Conservation (phyloP, 1,140 invertebrate species). For the Trichogramma pretiosum region DNA sequence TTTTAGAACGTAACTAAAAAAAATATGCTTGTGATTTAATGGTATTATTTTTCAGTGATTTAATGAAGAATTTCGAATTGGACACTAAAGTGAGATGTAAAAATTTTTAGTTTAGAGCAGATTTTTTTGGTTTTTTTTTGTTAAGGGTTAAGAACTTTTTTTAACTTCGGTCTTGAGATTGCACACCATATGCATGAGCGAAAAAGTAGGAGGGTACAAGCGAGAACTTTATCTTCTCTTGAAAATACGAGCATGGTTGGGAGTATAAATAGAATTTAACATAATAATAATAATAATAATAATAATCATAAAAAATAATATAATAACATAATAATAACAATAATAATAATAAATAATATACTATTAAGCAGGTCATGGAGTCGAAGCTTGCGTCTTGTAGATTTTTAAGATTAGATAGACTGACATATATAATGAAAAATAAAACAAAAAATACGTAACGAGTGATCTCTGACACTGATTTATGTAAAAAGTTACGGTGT, state of each 20-base stretch:
- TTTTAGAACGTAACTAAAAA: no score
- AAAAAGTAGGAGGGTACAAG: background rate
- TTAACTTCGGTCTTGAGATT: conserved; percentile 10
- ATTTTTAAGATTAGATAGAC: conserved; percentile 26
- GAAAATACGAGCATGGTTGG: background rate
- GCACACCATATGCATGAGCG: no score
- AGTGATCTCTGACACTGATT: conserved; percentile 29
- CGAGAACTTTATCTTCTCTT: conserved; percentile 6
- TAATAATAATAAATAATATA: no score
- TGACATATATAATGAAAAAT: conserved; percentile 23
- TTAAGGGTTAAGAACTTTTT: background rate
- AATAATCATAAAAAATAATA: no score
- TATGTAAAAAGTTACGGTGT: conserved; percentile 19
- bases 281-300: no score
- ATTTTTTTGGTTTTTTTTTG: background rate
- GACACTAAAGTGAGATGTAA: conserved; percentile 9
- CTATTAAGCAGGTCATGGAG: conserved; percentile 19
- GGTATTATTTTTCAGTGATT: conserved; percentile 8
- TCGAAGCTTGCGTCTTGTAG: conserved; percentile 25
- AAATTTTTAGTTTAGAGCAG: background rate
- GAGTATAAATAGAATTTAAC: no score
- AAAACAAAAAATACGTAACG: conserved; percentile 22
- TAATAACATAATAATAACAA: no score
- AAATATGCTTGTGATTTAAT: background rate
- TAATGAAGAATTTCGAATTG: background rate